Conservation (phyloP, 1,140 invertebrate genomes). For the Thaumatotibia leucotreta region DNA sequence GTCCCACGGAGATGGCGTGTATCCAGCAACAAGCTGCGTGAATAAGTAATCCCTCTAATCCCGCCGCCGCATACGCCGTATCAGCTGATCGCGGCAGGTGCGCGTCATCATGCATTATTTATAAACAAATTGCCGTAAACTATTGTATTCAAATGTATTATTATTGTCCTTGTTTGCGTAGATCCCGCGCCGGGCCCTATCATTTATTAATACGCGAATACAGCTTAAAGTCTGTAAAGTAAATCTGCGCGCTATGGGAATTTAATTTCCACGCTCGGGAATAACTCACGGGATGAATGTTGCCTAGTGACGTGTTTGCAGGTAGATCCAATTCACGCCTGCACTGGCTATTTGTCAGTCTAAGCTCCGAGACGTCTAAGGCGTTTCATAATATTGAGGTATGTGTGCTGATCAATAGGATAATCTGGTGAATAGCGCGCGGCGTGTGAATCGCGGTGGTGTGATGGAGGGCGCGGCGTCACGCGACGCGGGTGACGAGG, state of each 20-base stretch:
- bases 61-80: not conserved
- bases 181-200: not conserved
- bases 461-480: not conserved
- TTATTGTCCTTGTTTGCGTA: slow-evolving; percentile 7
- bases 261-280: not conserved
- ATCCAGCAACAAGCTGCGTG: not conserved
- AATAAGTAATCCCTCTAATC: not conserved
- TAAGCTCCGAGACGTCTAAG: not conserved
- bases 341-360: not conserved
- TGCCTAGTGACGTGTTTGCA: not conserved
- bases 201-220: not conserved
- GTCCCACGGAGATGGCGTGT: not conserved
- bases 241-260: not conserved
- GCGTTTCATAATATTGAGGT: slow-evolving; percentile 3
- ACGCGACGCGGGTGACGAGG: not conserved
- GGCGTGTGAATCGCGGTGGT: not conserved
- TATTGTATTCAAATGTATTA: slow-evolving; percentile 14
- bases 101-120: slow-evolving; percentile 11
- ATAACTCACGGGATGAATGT: not conserved
- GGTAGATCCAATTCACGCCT: not conserved
- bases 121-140: slow-evolving; percentile 11
- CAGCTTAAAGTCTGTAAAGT: not conserved
- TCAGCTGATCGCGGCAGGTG: slow-evolving; percentile 11
- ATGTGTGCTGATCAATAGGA: not conserved
- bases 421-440: not conserved